These are phyloP conservation scores for Erinaceus europaeus DNA, from an alignment of 2,113 vertebrate genomes.

Conservation along the genomic window DNA sequence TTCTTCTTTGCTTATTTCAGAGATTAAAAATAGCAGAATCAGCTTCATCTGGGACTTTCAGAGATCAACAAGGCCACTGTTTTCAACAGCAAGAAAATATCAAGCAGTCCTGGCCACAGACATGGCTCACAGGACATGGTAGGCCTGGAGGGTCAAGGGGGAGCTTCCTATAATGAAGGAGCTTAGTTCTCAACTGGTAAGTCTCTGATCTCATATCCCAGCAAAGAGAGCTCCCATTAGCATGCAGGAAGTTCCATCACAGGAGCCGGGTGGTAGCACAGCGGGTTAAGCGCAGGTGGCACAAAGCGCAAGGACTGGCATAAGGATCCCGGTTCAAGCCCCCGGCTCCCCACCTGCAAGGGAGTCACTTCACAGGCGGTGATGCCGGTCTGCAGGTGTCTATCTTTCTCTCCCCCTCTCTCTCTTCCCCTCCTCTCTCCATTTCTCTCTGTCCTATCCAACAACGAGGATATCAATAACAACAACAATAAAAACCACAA, in stretches of 20 bases:
- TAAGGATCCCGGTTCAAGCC: neutral
- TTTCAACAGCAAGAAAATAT: conserved; percentile 78
- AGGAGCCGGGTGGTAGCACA: too few relatives aligned
- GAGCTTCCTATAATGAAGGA: conserved; percentile 65
- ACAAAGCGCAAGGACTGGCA: too few relatives aligned
- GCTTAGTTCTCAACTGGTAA: conserved; percentile 64
- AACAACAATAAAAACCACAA: too few relatives aligned
- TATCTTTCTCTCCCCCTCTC: too few relatives aligned
- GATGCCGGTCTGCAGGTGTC: too few relatives aligned
- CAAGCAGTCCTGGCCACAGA: conserved; percentile 58
- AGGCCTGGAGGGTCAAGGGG: conserved; percentile 32
- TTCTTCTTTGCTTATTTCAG: conserved; percentile 83
- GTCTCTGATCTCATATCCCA: conserved; percentile 50
- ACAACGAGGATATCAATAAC: too few relatives aligned
- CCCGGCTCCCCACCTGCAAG: neutral
- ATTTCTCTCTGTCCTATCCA: too few relatives aligned
- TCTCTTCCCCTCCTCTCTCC: too few relatives aligned
- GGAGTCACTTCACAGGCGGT: too few relatives aligned
- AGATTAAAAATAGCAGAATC: conserved; percentile 87
- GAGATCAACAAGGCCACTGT: conserved; percentile 82
- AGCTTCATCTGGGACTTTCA: conserved; percentile 81
- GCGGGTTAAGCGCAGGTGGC: too few relatives aligned
- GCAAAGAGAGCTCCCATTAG: conserved; percentile 11
- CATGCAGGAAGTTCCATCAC: neutral
- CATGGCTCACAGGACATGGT: conserved; percentile 60